Percentiles rank a stretch among this genome's conserved stretches.
phyloP scores from a whole-genome alignment of 2,113 vertebrate species.

The Oncorhynchus tshawytscha region DNA sequence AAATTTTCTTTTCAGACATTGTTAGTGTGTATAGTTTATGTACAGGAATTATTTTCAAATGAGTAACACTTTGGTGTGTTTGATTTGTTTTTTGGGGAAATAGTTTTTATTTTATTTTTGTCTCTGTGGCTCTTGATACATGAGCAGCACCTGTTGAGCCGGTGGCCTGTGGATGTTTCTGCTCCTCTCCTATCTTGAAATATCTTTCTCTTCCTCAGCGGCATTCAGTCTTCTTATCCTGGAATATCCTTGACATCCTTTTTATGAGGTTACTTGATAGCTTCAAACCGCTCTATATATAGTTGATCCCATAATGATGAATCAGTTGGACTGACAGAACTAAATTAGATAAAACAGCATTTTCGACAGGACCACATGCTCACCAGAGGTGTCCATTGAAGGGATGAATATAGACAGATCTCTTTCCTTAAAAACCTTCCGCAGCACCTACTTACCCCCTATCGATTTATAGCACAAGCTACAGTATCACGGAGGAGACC shows the following conservation, averaged over 20 bases:
- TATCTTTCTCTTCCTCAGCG: slow-evolving; percentile 23
- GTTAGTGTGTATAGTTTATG: too few relatives aligned
- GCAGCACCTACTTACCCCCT: neutral
- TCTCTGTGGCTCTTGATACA: neutral
- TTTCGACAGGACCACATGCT: slow-evolving; percentile 32
- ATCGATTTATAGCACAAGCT: neutral
- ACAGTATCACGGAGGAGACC: neutral
- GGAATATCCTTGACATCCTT: slow-evolving; percentile 62
- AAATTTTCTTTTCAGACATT: too few relatives aligned
- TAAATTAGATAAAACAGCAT: slow-evolving; percentile 49
- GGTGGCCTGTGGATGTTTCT: slow-evolving; percentile 20
- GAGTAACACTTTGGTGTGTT: too few relatives aligned
- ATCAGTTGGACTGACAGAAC: slow-evolving; percentile 46
- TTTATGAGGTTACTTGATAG: slow-evolving; percentile 54
- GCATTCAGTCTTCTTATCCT: slow-evolving; percentile 45
- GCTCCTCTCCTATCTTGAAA: slow-evolving; percentile 22
- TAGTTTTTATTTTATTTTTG: neutral
- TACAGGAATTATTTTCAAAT: too few relatives aligned
- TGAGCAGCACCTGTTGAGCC: slow-evolving; percentile 27
- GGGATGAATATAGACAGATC: slow-evolving; percentile 12
- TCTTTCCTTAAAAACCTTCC: neutral
- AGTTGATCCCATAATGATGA: slow-evolving; percentile 48
- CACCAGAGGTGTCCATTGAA: slow-evolving; percentile 14
- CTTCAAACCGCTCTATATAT: slow-evolving; percentile 49
- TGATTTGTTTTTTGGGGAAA: too few relatives aligned